These are phyloP conservation scores for Nephrotoma flavescens DNA, from an alignment of 2,888 invertebrate species.

Conservation along the genomic window DNA sequence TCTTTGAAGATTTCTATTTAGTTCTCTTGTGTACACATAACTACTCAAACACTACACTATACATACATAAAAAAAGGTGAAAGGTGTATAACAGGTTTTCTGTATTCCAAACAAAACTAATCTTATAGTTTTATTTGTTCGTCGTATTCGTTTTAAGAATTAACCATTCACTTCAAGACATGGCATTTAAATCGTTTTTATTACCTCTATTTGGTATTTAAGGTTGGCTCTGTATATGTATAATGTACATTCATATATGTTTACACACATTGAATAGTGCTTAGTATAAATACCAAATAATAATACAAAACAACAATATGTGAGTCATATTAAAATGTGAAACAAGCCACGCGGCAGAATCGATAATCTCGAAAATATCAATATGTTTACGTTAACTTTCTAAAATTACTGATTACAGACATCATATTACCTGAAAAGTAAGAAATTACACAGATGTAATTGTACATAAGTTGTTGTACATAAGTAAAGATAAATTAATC, in stretches of 20 bases:
- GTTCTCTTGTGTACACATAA: not conserved
- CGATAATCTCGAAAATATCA: not conserved
- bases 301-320: not conserved
- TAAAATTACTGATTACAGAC: not conserved
- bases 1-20: not conserved
- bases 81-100: not conserved
- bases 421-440: not conserved
- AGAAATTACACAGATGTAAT: not conserved
- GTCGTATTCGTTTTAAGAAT: not conserved
- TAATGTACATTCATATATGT: not conserved
- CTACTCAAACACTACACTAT: not conserved
- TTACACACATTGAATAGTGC: not conserved
- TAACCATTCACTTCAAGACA: not conserved
- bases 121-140: not conserved
- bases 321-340: not conserved
- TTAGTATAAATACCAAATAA: not conserved
- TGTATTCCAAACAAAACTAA: not conserved
- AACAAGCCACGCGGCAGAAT: not conserved
- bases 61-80: not conserved
- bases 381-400: not conserved
- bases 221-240: not conserved
- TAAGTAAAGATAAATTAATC: too few relatives aligned
- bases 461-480: too few relatives aligned
- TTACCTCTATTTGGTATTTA: not conserved
- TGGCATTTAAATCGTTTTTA: not conserved